Evolutionary conservation across 1,140 invertebrate species (phyloP).

Genomic region (Odontomachus brunneus): DNA sequence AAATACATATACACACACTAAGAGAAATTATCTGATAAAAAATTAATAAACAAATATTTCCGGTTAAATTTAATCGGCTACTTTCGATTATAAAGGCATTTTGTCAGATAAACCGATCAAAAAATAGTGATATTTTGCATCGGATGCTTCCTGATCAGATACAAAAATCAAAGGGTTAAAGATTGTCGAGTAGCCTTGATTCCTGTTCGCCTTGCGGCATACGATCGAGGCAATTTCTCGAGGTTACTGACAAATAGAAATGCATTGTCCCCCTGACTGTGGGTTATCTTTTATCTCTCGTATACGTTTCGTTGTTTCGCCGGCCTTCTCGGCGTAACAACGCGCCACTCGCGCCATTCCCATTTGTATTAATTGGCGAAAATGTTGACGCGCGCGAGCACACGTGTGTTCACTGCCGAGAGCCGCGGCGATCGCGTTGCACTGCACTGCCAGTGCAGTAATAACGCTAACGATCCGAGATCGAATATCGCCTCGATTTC

Average conservation of each 20-base stretch:
- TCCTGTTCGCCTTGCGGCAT: background rate
- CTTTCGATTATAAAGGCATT: too few species aligned
- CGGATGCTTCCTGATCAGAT: too few species aligned
- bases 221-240: background rate
- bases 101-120: too few species aligned
- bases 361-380: conserved; percentile 11
- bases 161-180: too few species aligned
- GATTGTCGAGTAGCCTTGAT: background rate
- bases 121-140: too few species aligned
- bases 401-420: background rate
- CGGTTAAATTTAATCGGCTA: too few species aligned
- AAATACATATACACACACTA: too few species aligned
- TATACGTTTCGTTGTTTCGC: background rate
- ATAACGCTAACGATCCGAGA: background rate
- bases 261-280: background rate
- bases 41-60: too few species aligned
- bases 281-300: background rate
- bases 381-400: background rate
- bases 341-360: background rate
- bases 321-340: background rate
- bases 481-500: conserved; percentile 16
- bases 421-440: background rate
- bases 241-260: background rate
- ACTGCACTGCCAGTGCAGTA: too few species aligned
- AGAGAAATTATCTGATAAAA: too few species aligned